phyloP scores from a whole-genome alignment of 2,797 vertebrate genomes.

The Nasua narica region DNA sequence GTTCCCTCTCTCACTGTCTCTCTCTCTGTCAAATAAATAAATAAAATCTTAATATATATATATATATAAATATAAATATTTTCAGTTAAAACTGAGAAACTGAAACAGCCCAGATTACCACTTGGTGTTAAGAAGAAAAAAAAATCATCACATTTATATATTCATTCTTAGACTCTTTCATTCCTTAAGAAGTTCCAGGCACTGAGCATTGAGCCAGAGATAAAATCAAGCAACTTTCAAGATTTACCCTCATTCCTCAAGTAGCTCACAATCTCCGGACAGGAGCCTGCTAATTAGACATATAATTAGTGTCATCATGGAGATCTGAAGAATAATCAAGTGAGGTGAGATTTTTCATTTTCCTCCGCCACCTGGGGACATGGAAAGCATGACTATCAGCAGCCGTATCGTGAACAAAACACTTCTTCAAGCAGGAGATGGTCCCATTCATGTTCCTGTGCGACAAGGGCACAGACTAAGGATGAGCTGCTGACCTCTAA shows the following conservation, averaged over 20 bases:
- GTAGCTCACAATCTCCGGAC: slow-evolving; percentile 31
- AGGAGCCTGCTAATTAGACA: slow-evolving; percentile 64
- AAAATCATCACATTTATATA: neutral
- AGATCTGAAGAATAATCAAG: slow-evolving; percentile 64
- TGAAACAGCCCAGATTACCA: neutral
- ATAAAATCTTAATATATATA: too few relatives aligned
- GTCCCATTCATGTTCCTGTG: neutral
- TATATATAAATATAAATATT: too few relatives aligned
- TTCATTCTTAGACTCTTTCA: neutral
- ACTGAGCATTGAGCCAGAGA: slow-evolving; percentile 6
- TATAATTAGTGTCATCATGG: slow-evolving; percentile 53
- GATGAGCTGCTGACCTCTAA: neutral
- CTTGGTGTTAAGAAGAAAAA: neutral
- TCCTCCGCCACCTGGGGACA: slow-evolving; percentile 38
- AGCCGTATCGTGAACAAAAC: neutral
- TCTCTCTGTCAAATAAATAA: too few relatives aligned
- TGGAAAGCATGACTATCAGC: neutral
- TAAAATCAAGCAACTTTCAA: slow-evolving; percentile 42
- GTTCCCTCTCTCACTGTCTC: too few relatives aligned
- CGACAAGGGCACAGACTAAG: neutral
- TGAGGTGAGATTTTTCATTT: slow-evolving; percentile 74
- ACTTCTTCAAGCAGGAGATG: neutral
- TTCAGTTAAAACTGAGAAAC: neutral
- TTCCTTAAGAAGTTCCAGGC: neutral
- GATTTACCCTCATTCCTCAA: slow-evolving; percentile 17